Evolutionary conservation across 2,888 invertebrate genomes (phyloP).

Genomic region (Leptarthrus brevirostris): DNA sequence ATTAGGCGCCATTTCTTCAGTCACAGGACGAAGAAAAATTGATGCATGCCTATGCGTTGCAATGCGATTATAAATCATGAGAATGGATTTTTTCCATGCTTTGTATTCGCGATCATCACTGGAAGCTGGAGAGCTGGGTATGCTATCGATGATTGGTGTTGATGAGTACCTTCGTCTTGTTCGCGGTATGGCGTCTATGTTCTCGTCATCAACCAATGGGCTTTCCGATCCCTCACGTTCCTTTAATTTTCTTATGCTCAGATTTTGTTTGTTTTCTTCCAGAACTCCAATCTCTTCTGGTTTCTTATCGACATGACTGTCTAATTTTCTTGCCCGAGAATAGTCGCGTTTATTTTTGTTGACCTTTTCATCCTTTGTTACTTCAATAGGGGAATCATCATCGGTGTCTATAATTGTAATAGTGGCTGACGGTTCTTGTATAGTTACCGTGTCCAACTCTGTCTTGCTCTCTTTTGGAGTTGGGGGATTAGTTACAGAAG

Average conservation of each 20-base stretch:
- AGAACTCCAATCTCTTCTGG: conserved; percentile 16
- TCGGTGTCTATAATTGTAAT: conserved; percentile 66
- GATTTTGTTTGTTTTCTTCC: conserved; percentile 55
- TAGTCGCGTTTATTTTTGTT: conserved; percentile 74
- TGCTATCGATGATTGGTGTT: conserved; percentile 71
- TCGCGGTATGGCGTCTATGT: conserved; percentile 61
- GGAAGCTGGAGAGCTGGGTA: conserved; percentile 72
- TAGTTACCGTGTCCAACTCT: background rate
- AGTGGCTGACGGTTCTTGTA: conserved; percentile 20
- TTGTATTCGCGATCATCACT: conserved; percentile 83
- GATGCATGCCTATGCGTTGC: conserved; percentile 89
- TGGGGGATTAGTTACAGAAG: background rate
- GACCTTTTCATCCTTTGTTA: conserved; percentile 72
- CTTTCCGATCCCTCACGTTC: conserved; percentile 70
- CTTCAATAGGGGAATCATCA: conserved; percentile 73
- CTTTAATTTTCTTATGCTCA: conserved; percentile 66
- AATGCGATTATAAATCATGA: conserved; percentile 80
- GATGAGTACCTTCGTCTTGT: conserved; percentile 66
- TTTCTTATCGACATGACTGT: conserved; percentile 54
- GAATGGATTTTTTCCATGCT: conserved; percentile 90
- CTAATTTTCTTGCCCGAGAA: conserved; percentile 68
- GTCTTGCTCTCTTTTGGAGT: background rate
- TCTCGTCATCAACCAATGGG: conserved; percentile 71
- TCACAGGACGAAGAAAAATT: conserved; percentile 86
- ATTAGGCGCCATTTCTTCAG: conserved; percentile 87